Evolutionary conservation across 2,888 invertebrate species (phyloP).

Genomic region (Troides oblongomaculatus): DNA sequence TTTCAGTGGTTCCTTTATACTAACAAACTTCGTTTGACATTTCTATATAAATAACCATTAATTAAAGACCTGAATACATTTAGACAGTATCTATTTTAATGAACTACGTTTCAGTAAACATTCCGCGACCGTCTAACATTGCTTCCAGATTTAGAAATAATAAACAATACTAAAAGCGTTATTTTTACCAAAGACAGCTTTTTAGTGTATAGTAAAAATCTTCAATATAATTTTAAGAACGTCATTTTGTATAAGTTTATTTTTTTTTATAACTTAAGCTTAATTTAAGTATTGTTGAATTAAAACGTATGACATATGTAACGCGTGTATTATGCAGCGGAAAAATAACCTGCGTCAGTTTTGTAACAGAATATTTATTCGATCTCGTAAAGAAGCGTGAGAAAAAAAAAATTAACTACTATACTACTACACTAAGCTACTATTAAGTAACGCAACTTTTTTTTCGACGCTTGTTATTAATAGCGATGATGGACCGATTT

Average conservation of each 20-base stretch:
- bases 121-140: not conserved
- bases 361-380: not conserved
- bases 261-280: not conserved
- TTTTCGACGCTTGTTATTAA: conserved; percentile 13
- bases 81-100: not conserved
- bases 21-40: conserved; percentile 1
- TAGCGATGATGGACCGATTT: conserved; percentile 22
- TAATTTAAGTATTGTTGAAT: not conserved
- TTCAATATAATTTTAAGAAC: too few relatives aligned
- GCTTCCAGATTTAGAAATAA: conserved; percentile 2
- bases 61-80: not conserved
- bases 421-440: not conserved
- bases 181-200: conserved; percentile 20
- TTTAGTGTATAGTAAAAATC: not conserved
- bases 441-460: not conserved
- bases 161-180: conserved; percentile 20
- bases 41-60: conserved; percentile 10
- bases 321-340: not conserved
- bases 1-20: conserved; percentile 37
- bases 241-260: too few relatives aligned
- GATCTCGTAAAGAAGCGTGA: not conserved
- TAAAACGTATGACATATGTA: not conserved
- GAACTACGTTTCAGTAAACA: conserved; percentile 11
- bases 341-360: not conserved
- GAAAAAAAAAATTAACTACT: not conserved